phyloP scores from a whole-genome alignment of 2,888 invertebrate species.

The Anthophora plumipes region DNA sequence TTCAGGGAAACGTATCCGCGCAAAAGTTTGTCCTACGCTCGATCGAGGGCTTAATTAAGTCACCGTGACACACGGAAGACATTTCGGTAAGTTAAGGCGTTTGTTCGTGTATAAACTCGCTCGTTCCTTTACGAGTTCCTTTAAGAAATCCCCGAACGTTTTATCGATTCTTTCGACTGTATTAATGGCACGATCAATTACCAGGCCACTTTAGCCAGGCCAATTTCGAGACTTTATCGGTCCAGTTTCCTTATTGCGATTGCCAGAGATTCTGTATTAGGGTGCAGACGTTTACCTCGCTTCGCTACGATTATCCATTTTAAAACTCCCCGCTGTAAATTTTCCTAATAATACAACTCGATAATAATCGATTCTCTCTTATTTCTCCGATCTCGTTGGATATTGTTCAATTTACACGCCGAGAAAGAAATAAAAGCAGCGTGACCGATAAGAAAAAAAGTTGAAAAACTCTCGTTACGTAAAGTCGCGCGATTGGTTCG shows the following conservation, averaged over 20 bases:
- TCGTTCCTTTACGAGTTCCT: neutral
- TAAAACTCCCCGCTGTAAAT: conserved; percentile 17
- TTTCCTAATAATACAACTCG: conserved; percentile 11
- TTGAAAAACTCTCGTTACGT: conserved; percentile 23
- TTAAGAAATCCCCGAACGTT: neutral
- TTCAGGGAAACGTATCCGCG: neutral
- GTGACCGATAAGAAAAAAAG: conserved; percentile 27
- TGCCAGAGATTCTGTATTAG: neutral
- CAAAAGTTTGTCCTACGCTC: conserved; percentile 4
- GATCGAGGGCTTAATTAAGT: conserved; percentile 49
- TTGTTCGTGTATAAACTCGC: neutral
- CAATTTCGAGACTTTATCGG: conserved; percentile 15
- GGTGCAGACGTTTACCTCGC: no score
- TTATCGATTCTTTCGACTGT: conserved; percentile 4
- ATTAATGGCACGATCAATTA: conserved; percentile 22
- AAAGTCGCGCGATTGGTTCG: conserved; percentile 13
- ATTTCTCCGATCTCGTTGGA: conserved; percentile 2
- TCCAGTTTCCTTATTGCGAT: neutral
- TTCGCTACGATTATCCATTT: neutral
- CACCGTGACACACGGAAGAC: conserved; percentile 5
- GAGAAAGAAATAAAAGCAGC: conserved; percentile 14
- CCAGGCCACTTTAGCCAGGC: neutral
- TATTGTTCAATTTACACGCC: conserved; percentile 8
- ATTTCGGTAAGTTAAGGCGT: neutral
- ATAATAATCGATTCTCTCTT: neutral